Evolutionary conservation across 1,140 invertebrate species (phyloP).

Genomic region (Platorchestia sp.): DNA sequence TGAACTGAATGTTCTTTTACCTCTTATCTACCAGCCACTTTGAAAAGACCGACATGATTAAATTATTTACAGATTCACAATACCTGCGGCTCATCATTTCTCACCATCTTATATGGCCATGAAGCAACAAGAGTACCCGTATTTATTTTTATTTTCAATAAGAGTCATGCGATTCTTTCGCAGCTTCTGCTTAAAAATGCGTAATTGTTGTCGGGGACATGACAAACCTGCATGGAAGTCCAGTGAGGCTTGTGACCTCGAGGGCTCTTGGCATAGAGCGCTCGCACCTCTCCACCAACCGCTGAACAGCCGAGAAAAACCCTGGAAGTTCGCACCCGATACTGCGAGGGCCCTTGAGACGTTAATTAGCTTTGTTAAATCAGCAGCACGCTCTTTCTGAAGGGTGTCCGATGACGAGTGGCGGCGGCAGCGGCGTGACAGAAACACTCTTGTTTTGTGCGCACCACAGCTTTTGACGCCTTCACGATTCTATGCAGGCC

Average conservation of each 20-base stretch:
- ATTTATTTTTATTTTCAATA: not conserved
- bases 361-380: constrained; percentile 55
- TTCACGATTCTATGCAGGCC: not conserved
- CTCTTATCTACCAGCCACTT: too few relatives aligned
- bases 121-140: not conserved
- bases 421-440: not conserved
- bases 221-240: not conserved
- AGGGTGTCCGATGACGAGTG: constrained; percentile 44
- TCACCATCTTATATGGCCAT: not conserved
- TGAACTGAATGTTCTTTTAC: too few relatives aligned
- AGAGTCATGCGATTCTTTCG: not conserved
- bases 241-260: not conserved
- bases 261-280: not conserved
- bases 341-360: constrained; percentile 44
- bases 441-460: not conserved
- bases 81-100: not conserved
- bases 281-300: constrained; percentile 13
- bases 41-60: not conserved
- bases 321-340: constrained; percentile 20
- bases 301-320: constrained; percentile 10
- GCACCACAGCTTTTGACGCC: not conserved
- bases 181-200: not conserved
- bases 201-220: not conserved
- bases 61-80: not conserved
- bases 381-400: constrained; percentile 49